Base-by-base conservation (phyloP, 2,113 vertebrate genomes). In the Anseranas semipalmata region DNA sequence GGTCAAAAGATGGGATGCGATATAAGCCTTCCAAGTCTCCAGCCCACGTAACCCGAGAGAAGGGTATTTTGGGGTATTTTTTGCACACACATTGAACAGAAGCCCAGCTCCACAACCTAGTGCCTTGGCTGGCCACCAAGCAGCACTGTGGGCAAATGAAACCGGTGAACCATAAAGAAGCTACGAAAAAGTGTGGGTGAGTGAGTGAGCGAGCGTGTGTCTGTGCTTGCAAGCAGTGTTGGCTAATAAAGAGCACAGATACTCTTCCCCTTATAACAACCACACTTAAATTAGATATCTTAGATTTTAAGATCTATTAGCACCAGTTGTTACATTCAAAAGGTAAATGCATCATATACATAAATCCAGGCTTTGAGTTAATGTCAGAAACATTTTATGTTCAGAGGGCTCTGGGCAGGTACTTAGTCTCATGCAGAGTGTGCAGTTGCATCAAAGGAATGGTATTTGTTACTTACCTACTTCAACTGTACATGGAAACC, bases 91-190 rank as follows among this genome's bases (percentile, higher is more conserved):
- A 2, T 28, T 76, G 91, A 77, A 82, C 39, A 66, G 53, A 56
- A 94, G 93, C 94, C 94, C 1, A 48, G 93, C 77, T 95, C 91
- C 93, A 95, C 89, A 89, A 77, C 94, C 84, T 80, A 48, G 91
- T 56, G 94, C 96, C 84, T 95, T 96, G 94, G 91, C 95, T 91
- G 81, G 93, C 94, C 95, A 96, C 89, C 94, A 94, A 96, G 85
- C 87, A 93, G 93, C 94, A 96, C 95, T 96, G 94, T 87, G 89
- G 89, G 93, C 94, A 96, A 95, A 89, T 19, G 22, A 46, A 96
- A 91, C 2, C 35, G 53, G 93, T 85, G 85, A 96, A 91, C 89
- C 81, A 75, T 89, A 95, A 91, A 87, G 93, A 37, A 92, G 80
- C 76, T 35, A 71, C 55, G 85, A 35, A 91, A 68, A 71, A 87